Evolutionary conservation across 2,888 invertebrate genomes (phyloP), one percentile per base, ranked within the genome.

Genomic region (Standfussiana lucernea): DNA sequence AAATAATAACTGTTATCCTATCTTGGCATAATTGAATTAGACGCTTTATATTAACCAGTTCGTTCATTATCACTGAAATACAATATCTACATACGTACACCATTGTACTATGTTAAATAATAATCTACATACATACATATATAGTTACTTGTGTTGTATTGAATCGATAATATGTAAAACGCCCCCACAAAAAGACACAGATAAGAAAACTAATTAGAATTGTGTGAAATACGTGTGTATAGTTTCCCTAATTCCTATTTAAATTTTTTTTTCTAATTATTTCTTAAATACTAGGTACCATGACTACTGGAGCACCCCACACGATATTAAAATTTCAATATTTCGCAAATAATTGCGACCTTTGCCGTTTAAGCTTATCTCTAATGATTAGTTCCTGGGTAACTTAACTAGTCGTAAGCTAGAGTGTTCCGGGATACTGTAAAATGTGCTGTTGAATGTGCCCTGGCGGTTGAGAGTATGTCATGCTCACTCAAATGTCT

Each of bases 21-120:
- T 15, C 15, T 53, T 18, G 21, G 66, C 45, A 40, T 61, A 67
- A 75, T 71, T 71, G 35, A 35, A 81, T 83, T 84, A 84, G 62
- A 74, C 66, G 42, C 47, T 37, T 53, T 56, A 28, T 64, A 77
- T 47, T 77, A 72, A 77, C 18, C 42, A 50, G 67, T 45, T 35
- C 56, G 28, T 56, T 50, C 40, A 53, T 83, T 82, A 80, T 70
- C 76, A 70, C 45, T 47, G 71, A 65, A 71, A 71, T 66, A n/a
- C 42, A 56, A 80, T 80, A 56, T 8, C 24, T n/a, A 53, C 35
- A n/a, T n/a, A 53, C 35, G 32, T 35, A 11, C 6, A 21, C 21
- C 62, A 47, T 11, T 42, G 11, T 24, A 71, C 40, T 28, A 45
- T n/a, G 35, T 15, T n/a, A 40, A 50, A 37, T 53, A 40, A n/a